phyloP scores from a whole-genome alignment of 2,888 invertebrate species.

The Diplolepis rosae region DNA sequence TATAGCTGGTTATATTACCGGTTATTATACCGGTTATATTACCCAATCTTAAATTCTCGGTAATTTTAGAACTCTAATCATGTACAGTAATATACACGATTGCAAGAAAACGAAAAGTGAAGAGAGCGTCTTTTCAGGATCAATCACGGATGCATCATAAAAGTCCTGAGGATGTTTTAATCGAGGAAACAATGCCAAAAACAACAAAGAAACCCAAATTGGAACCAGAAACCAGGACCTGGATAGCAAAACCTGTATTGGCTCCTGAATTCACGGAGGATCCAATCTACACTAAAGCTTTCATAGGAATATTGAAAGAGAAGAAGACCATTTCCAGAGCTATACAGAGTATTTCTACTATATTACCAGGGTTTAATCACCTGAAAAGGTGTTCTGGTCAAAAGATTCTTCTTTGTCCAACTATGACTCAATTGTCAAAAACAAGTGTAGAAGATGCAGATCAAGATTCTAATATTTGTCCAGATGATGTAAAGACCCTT shows the following conservation, averaged over 20 bases:
- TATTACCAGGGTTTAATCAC: constrained; percentile 80
- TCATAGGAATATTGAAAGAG: constrained; percentile 78
- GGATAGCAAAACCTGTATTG: constrained; percentile 75
- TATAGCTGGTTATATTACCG: too few relatives aligned
- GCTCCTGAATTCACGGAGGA: constrained; percentile 75
- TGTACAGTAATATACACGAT: neutral
- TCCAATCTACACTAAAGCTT: constrained; percentile 77
- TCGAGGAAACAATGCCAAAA: constrained; percentile 44
- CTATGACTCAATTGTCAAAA: neutral
- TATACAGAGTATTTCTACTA: constrained; percentile 78
- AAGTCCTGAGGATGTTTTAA: constrained; percentile 6
- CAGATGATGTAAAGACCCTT: constrained; percentile 71
- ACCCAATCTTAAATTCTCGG: too few relatives aligned
- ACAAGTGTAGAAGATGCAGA: constrained; percentile 31
- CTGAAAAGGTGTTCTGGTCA: constrained; percentile 80
- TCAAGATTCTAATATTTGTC: constrained; percentile 42
- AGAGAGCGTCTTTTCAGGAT: constrained; percentile 63
- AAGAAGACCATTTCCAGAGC: constrained; percentile 79
- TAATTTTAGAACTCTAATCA: too few relatives aligned
- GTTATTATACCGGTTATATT: too few relatives aligned
- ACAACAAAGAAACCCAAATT: constrained; percentile 42
- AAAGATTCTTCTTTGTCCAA: constrained; percentile 46
- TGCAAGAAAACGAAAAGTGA: constrained; percentile 48
- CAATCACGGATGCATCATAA: constrained; percentile 31
- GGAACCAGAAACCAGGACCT: constrained; percentile 46